phyloP scores from a whole-genome alignment of 2,113 vertebrate genomes.

The Sorex fumeus region DNA sequence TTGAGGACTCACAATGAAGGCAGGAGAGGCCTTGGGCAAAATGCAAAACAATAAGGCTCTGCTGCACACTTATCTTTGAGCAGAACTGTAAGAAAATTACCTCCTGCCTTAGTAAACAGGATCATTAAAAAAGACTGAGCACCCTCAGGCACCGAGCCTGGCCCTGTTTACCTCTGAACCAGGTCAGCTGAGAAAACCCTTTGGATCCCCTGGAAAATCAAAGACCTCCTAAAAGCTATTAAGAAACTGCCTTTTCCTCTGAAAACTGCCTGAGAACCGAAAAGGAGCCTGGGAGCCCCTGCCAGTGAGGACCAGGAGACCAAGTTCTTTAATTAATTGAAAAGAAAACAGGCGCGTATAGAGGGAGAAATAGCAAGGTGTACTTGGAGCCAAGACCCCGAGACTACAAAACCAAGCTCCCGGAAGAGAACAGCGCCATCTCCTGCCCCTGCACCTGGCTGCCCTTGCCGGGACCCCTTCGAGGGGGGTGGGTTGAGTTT shows the following conservation, averaged over 20 bases:
- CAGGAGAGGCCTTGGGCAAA: slow-evolving; percentile 63
- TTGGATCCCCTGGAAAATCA: neutral
- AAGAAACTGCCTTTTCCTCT: neutral
- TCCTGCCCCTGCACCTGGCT: too few relatives aligned
- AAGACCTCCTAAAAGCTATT: neutral
- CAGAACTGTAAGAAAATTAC: slow-evolving; percentile 61
- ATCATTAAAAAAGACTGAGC: slow-evolving; percentile 58
- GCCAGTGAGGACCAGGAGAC: neutral
- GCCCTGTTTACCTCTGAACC: neutral
- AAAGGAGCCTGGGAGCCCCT: neutral
- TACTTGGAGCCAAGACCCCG: too few relatives aligned
- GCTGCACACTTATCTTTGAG: slow-evolving; percentile 48
- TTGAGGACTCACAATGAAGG: slow-evolving; percentile 42
- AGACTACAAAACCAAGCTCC: too few relatives aligned
- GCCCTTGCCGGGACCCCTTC: too few relatives aligned
- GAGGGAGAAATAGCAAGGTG: neutral
- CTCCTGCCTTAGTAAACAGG: slow-evolving; percentile 64
- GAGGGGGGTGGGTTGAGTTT: too few relatives aligned
- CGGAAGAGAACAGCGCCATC: too few relatives aligned
- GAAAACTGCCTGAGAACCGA: neutral
- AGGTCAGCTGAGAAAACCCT: neutral
- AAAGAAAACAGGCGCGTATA: neutral
- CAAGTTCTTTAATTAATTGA: neutral
- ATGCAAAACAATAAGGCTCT: slow-evolving; percentile 63
- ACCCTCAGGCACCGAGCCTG: neutral